A percentile compares a stretch with the other conserved stretches of the same genome.
Evolutionary conservation across 2,888 invertebrate species (phyloP).

Genomic region (Cabera pusaria): DNA sequence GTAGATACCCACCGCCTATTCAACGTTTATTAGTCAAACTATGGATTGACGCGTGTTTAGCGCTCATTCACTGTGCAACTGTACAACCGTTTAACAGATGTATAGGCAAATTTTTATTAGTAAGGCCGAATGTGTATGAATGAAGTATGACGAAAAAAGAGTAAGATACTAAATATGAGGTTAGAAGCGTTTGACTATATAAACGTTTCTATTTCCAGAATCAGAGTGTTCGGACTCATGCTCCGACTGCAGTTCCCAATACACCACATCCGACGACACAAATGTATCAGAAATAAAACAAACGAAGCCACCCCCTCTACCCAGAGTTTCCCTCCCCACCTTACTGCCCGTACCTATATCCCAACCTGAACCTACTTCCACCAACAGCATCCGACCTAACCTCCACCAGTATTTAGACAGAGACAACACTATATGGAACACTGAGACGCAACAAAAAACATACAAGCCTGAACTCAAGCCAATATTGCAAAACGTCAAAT

Average conservation of each 20-base stretch:
- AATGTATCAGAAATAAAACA: conserved; percentile 44
- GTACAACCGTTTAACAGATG: no score
- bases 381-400: conserved; percentile 67
- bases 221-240: conserved; percentile 89
- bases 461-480: conserved; percentile 44
- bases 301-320: conserved; percentile 60
- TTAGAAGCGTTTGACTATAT: no score
- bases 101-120: no score
- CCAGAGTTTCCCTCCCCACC: conserved; percentile 46
- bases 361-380: conserved; percentile 52
- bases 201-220: conserved; percentile 55
- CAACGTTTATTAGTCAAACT: no score
- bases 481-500: conserved; percentile 50
- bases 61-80: no score
- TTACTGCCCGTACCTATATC: conserved; percentile 58
- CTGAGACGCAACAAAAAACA: conserved; percentile 30
- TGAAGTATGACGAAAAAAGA: no score
- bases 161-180: no score
- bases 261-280: conserved; percentile 55
- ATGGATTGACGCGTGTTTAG: no score
- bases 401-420: conserved; percentile 71
- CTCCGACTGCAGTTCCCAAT: conserved; percentile 83
- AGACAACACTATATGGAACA: conserved; percentile 71
- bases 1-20: no score
- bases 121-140: no score